Percentiles rank a stretch among this genome's conserved stretches.
Conservation (phyloP, 2,797 vertebrate species). For the Natrix natrix region DNA sequence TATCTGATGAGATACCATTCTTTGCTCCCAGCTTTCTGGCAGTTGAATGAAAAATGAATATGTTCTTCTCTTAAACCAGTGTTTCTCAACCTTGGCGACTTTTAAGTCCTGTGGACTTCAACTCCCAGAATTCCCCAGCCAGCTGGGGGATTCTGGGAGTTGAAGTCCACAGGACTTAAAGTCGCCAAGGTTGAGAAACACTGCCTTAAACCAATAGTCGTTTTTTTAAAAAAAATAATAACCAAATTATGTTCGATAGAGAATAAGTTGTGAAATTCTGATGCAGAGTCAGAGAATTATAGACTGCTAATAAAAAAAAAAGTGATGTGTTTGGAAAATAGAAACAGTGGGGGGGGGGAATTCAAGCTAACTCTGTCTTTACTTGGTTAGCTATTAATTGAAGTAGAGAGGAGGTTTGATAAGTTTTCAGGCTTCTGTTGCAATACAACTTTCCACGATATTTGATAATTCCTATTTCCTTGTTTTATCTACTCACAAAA, state of each 20-base stretch:
- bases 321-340: not conserved
- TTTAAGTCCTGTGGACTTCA: too few relatives aligned
- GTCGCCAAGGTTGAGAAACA: too few relatives aligned
- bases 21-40: not conserved
- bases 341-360: not conserved
- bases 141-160: too few relatives aligned
- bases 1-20: not conserved
- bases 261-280: not conserved
- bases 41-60: not conserved
- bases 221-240: not conserved
- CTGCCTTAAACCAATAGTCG: not conserved
- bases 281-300: not conserved
- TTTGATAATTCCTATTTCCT: not conserved
- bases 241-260: not conserved
- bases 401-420: not conserved
- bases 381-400: not conserved
- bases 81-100: too few relatives aligned
- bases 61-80: not conserved
- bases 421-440: not conserved
- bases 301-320: not conserved
- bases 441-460: not conserved
- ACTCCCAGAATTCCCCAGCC: too few relatives aligned
- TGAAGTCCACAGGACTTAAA: too few relatives aligned
- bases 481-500: not conserved
- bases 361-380: not conserved